Conservation (phyloP, 2,797 vertebrate genomes). For the Pelobates cultripes region DNA sequence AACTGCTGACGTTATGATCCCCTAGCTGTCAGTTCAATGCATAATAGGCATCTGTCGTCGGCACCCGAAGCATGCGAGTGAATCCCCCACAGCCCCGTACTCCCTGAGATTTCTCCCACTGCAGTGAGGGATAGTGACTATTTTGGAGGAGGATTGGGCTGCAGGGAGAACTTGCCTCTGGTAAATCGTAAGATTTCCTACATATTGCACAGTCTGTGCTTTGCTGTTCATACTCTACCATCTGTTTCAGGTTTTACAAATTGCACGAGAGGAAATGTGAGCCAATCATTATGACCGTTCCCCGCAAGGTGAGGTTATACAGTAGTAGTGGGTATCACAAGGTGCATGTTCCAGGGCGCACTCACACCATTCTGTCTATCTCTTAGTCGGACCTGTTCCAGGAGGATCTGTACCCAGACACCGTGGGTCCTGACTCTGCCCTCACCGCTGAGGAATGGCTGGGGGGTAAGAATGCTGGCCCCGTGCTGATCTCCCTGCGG, state of each 20-base stretch:
- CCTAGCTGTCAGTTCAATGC: too few species aligned
- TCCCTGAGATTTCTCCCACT: too few species aligned
- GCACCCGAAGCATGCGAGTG: too few species aligned
- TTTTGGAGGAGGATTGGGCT: too few species aligned
- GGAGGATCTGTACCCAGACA: slow-evolving; percentile 91
- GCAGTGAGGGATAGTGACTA: too few species aligned
- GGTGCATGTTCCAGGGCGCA: too few species aligned
- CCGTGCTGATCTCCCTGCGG: slow-evolving; percentile 86
- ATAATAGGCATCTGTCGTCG: too few species aligned
- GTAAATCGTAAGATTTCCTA: too few species aligned
- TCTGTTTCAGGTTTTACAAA: slow-evolving; percentile 86
- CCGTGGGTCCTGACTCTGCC: slow-evolving; percentile 83
- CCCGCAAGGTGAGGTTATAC: slow-evolving; percentile 79
- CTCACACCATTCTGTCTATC: slow-evolving; percentile 22
- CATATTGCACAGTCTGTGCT: neutral
- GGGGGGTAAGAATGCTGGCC: slow-evolving; percentile 82
- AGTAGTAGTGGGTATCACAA: neutral
- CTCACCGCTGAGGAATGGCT: slow-evolving; percentile 89
- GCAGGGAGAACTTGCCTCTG: too few species aligned
- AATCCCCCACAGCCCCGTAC: too few species aligned
- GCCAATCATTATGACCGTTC: slow-evolving; percentile 89
- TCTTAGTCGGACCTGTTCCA: slow-evolving; percentile 93
- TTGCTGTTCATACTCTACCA: neutral
- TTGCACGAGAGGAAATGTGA: slow-evolving; percentile 89
- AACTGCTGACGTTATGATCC: too few species aligned